Base-by-base conservation (phyloP, 2,797 vertebrate genomes). In the Arnoldichthys spilopterus region DNA sequence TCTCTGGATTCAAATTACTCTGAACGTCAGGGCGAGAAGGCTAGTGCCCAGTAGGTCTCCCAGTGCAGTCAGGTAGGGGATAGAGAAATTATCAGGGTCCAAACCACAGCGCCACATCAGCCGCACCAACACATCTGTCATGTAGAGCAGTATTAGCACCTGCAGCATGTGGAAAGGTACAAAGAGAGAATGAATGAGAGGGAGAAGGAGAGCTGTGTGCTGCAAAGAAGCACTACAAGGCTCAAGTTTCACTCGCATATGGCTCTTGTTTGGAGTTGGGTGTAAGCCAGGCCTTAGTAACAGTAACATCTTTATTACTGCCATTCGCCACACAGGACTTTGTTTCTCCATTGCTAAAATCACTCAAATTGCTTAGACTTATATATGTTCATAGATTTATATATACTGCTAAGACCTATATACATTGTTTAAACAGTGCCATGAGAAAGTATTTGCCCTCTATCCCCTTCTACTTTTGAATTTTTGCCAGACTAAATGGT, bases 31-130 rank as follows among this genome's bases (percentile, higher is more conserved):
- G 0, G 96, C 96, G 72, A 98, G 91, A 76, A 99, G 95, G 13
- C 96, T 93, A 0, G 96, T 98, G 59, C 98, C 97, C 72, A 99
- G 91, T 78, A 99, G 92, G 87, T 99, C 98, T 1, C 97, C 98
- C 56, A 98, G 88, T 4, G 96, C 97, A 0, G 98, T 99, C 91
- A 99, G 94, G 92, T 98, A 99, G 1, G 98, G 97, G 91, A 99
- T 98, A 80, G 96, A 97, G 91, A 96, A 96, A 85, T 95, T 98
- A 86, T 99, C 98, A 0, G 97, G 98, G 79, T 99, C 97, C 90
- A 97, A 89, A 1, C 94, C 93, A 83, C 90, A 91, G 82, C 93
- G 91, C 98, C 97, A 98, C 86, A 94, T 94, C 78, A 95, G 75
- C 28, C 95, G 95, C 40, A 97, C 95, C 1, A 97, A 92, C 77